Percentiles rank a stretch among this genome's conserved stretches.
These are phyloP conservation scores for Malthinus flaveolus DNA, from an alignment of 2,888 invertebrate genomes.

Conservation along the genomic window DNA sequence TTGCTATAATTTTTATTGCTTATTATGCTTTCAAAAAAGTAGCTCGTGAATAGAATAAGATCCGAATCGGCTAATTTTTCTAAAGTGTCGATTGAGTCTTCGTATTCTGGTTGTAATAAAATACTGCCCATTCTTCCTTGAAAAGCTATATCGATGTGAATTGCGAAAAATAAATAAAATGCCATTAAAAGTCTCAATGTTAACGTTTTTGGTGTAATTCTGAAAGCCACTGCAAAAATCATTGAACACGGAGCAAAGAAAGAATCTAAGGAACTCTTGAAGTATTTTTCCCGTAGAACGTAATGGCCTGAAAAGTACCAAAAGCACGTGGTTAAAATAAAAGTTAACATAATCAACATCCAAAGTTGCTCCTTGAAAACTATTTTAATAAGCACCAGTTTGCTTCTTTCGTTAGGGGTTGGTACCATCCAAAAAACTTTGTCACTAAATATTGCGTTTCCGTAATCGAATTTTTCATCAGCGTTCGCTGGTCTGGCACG, in stretches of 20 bases:
- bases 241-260: background rate
- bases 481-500: background rate
- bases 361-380: background rate
- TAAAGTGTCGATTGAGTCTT: background rate
- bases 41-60: background rate
- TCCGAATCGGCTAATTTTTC: background rate
- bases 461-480: background rate
- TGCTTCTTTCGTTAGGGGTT: background rate
- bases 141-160: background rate
- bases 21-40: background rate
- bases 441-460: background rate
- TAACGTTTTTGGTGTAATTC: background rate
- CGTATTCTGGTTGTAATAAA: background rate
- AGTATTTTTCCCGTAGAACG: background rate
- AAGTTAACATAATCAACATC: background rate
- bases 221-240: background rate
- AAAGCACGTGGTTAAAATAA: background rate
- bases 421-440: constrained; percentile 8
- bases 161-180: constrained; percentile 2
- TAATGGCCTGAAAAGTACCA: background rate
- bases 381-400: background rate
- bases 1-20: background rate
- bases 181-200: background rate
- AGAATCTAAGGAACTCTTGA: background rate
- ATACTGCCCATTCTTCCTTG: background rate